phyloP scores from a whole-genome alignment of 64 coral and sea anemone genomes.

The Trachythela sp. region DNA sequence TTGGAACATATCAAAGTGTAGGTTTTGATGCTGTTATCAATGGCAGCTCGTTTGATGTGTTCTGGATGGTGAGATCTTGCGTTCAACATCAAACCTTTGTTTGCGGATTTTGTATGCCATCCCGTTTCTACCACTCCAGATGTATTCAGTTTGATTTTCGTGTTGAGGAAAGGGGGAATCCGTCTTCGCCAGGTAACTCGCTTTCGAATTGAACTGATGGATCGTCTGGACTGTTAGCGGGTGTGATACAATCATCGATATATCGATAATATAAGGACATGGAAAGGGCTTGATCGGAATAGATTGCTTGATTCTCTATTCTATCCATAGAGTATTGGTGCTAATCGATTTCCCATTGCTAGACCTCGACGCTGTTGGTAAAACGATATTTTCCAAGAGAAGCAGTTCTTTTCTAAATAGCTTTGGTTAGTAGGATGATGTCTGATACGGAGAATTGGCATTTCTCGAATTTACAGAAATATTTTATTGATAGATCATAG shows the following conservation, averaged over 20 bases:
- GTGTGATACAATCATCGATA: not conserved
- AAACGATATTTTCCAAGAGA: too few species aligned
- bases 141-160: constrained; percentile 26
- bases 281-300: not conserved
- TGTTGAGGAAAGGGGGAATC: constrained; percentile 21
- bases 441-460: too few species aligned
- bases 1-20: too few species aligned
- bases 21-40: too few species aligned
- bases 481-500: not conserved
- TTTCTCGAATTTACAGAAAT: not conserved
- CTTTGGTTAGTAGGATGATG: too few species aligned
- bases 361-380: not conserved
- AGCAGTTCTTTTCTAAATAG: too few species aligned
- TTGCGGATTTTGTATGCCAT: constrained; percentile 25
- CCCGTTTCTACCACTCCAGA: constrained; percentile 33
- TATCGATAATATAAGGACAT: not conserved
- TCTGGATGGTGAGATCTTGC: constrained; percentile 30
- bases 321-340: not conserved
- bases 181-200: constrained; percentile 27
- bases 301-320: not conserved
- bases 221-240: too few species aligned
- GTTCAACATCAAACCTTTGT: constrained; percentile 28
- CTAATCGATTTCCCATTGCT: not conserved
- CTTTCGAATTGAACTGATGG: constrained; percentile 5
- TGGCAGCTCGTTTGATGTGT: not conserved